Evolutionary conservation across 2,888 invertebrate genomes (phyloP).

Genomic region (Gonocerus acuteangulatus): DNA sequence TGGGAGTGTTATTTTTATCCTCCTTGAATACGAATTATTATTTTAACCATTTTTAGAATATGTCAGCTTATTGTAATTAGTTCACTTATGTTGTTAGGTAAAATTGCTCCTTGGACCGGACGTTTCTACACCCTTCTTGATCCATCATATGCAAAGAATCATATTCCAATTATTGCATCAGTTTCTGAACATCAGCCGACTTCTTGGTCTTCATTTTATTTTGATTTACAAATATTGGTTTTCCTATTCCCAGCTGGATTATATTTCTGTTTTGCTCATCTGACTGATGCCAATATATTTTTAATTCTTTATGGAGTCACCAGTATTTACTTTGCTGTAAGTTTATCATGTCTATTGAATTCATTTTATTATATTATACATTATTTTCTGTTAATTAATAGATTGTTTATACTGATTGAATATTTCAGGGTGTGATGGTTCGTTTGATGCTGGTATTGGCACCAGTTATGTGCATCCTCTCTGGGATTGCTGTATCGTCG

Average conservation of each 20-base stretch:
- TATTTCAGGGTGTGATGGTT: slow-evolving; percentile 88
- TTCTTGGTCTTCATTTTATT: slow-evolving; percentile 97
- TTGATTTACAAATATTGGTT: slow-evolving; percentile 90
- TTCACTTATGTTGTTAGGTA: too few relatives aligned
- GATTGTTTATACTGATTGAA: not conserved
- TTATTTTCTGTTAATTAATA: not conserved
- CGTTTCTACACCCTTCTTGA: slow-evolving; percentile 92
- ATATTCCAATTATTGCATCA: slow-evolving; percentile 95
- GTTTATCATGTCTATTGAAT: slow-evolving; percentile 41
- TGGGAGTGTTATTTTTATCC: too few relatives aligned
- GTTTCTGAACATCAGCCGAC: slow-evolving; percentile 98
- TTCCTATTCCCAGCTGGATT: slow-evolving; percentile 94
- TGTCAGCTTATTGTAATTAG: too few relatives aligned
- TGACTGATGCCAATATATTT: slow-evolving; percentile 94
- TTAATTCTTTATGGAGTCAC: slow-evolving; percentile 95
- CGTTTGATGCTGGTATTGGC: slow-evolving; percentile 96
- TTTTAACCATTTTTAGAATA: too few relatives aligned
- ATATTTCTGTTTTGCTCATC: slow-evolving; percentile 90
- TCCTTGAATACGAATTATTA: too few relatives aligned
- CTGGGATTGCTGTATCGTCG: slow-evolving; percentile 89
- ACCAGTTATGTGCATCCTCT: slow-evolving; percentile 95
- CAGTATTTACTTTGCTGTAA: slow-evolving; percentile 94
- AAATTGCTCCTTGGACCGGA: slow-evolving; percentile 97
- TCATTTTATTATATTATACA: not conserved
- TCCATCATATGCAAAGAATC: slow-evolving; percentile 95